Base-by-base conservation (phyloP, 2,113 vertebrate genomes). In the Apodemus speciosus region DNA sequence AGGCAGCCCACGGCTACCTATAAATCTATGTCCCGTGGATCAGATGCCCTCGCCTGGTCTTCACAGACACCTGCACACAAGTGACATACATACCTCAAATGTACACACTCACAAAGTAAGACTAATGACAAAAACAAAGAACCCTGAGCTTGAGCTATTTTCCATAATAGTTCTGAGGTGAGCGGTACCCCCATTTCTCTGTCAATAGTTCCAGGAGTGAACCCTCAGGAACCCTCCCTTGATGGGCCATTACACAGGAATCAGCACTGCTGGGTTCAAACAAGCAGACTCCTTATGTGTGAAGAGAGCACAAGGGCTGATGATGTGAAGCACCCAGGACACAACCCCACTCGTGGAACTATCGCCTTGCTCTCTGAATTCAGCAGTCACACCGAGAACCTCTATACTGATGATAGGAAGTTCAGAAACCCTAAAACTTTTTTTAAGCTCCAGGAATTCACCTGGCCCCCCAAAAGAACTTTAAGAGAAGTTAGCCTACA, bases 311-410 rank as follows among this genome's bases (percentile, higher is more conserved):
- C 20, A 7, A 32, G 20, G 11, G 1, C 40, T 32, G 43, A 62
- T 51, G 69, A 46, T 20, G 27, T 3, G 27, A 18, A 5, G 8
- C 21, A 32, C 27, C 23, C 7, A 14, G 43, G 23, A n/a, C 3
- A 3, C 35, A 14, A 84, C 18, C 58, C 43, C 7, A 7, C 2
- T 5, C 20, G 0, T 3, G 18, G 35, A 51, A 15, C 20, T 23
- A 23, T 75, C 69, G 71, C 6, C 15, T 35, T 27, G 35, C 25
- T 62, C 66, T 46, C 32, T 35, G n/a, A 53, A 53, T 71, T 46
- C 89, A 77, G 9, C 1, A 30, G 30, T 72, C 49, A 84, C 30
- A 60, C 35, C 32, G 30, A 80, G 71, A 84, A 23, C 9, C 9
- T n/a, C 60, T 58, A 72, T 16, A 32, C 38, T 32, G 51, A 46